phyloP scores from a whole-genome alignment of 2,797 vertebrate species.

The Perodicticus potto region DNA sequence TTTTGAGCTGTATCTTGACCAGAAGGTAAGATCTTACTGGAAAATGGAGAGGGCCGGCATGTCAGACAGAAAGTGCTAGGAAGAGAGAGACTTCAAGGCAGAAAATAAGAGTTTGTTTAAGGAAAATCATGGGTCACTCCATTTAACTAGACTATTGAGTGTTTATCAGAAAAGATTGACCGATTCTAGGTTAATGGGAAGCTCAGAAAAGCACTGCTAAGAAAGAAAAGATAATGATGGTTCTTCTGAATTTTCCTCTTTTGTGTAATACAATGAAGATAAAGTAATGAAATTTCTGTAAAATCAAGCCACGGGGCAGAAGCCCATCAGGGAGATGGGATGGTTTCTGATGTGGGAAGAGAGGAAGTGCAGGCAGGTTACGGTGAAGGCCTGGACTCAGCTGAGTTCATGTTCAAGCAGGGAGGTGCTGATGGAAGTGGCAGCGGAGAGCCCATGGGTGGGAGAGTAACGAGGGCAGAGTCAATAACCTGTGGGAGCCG shows the following conservation, averaged over 20 bases:
- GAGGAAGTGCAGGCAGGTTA: too few relatives aligned
- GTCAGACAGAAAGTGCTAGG: background rate
- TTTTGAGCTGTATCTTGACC: background rate
- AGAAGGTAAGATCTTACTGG: background rate
- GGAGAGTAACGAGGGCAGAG: background rate
- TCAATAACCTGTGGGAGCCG: background rate
- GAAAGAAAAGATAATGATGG: background rate
- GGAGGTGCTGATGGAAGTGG: background rate
- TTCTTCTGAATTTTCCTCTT: background rate
- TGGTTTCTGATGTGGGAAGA: background rate
- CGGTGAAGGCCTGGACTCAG: background rate
- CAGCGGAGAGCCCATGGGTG: background rate
- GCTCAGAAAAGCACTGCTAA: background rate
- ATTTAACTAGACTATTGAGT: background rate
- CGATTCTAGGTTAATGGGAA: background rate
- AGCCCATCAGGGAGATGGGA: background rate
- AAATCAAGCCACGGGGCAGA: background rate
- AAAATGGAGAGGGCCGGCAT: background rate
- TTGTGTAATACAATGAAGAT: background rate
- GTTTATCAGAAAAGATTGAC: background rate
- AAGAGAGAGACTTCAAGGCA: background rate
- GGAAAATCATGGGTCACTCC: background rate
- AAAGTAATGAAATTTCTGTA: background rate
- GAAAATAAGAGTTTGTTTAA: background rate
- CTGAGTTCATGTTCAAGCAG: background rate